Evolutionary conservation across 1,140 invertebrate genomes (phyloP), one percentile per base, ranked within the genome.

Genomic region (Oreohelix idahoensis): DNA sequence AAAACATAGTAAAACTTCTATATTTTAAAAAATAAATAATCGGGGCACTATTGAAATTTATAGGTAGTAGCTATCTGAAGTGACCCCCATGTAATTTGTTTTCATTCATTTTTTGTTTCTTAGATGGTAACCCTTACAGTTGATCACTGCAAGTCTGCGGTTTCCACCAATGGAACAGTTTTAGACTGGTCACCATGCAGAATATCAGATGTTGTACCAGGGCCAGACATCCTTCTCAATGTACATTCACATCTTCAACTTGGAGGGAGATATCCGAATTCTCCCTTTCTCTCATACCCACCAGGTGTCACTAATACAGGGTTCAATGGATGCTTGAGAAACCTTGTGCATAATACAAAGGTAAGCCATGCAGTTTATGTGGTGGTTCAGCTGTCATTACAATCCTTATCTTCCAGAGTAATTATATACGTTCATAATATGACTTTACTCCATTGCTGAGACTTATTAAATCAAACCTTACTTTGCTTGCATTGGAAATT

Each of bases 331-430:
- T 75, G 80, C 71, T 38, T 82, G 29, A 69, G 38, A 38, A 82
- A 82, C 45, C 71, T 82, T 29, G n/a, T 75, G 8, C 80, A 82
- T 36, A 75, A 82, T 29, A 45, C 80, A 32, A 82, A 74, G 49
- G 80, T 82, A 39, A 71, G 53, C 53, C 53, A 66, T 29, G 29
- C n/a, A 66, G 20, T 4, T 20, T 23, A 23, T 58, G 53, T 58
- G n/a, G n/a, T n/a, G n/a, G n/a, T n/a, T n/a, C n/a, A n/a, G n/a
- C n/a, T n/a, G n/a, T n/a, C n/a, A n/a, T n/a, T n/a, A n/a, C n/a
- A n/a, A n/a, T n/a, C n/a, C n/a, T n/a, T n/a, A n/a, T n/a, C n/a
- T n/a, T n/a, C n/a, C n/a, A n/a, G n/a, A n/a, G n/a, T n/a, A n/a
- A n/a, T n/a, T n/a, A n/a, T n/a, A n/a, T n/a, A n/a, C n/a, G n/a